Percentiles rank a stretch among this genome's conserved stretches.
phyloP scores from a whole-genome alignment of 2,113 vertebrate species.

The Sebastes fasciatus region DNA sequence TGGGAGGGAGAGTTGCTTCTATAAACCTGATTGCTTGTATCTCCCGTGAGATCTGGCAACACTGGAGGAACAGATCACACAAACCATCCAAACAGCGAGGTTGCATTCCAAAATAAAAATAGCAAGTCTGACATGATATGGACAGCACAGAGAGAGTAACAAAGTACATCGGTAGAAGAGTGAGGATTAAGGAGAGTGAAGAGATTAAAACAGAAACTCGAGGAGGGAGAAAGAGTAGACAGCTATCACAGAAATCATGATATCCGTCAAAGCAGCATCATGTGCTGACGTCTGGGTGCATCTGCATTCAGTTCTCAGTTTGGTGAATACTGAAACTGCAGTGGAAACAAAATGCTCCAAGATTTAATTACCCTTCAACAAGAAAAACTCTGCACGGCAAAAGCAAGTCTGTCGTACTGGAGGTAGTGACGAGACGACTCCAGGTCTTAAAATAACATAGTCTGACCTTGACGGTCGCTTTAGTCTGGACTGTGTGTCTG shows the following conservation, averaged over 20 bases:
- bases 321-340: background rate
- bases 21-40: too few species aligned
- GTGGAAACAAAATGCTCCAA: background rate
- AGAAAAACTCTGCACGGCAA: background rate
- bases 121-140: background rate
- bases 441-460: constrained; percentile 34
- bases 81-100: background rate
- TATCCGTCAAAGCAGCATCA: background rate
- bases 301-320: background rate
- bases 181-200: background rate
- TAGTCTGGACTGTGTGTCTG: constrained; percentile 10
- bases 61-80: background rate
- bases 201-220: background rate
- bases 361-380: background rate
- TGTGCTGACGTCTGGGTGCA: background rate
- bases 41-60: too few species aligned
- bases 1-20: too few species aligned
- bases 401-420: too few species aligned
- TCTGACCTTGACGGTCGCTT: constrained; percentile 44
- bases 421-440: too few species aligned
- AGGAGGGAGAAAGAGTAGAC: background rate
- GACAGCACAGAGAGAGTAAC: background rate
- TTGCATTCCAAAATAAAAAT: background rate
- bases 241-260: background rate
- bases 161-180: background rate